These are phyloP conservation scores for Pterocles gutturalis DNA, from an alignment of 2,113 vertebrate genomes.

Conservation along the genomic window DNA sequence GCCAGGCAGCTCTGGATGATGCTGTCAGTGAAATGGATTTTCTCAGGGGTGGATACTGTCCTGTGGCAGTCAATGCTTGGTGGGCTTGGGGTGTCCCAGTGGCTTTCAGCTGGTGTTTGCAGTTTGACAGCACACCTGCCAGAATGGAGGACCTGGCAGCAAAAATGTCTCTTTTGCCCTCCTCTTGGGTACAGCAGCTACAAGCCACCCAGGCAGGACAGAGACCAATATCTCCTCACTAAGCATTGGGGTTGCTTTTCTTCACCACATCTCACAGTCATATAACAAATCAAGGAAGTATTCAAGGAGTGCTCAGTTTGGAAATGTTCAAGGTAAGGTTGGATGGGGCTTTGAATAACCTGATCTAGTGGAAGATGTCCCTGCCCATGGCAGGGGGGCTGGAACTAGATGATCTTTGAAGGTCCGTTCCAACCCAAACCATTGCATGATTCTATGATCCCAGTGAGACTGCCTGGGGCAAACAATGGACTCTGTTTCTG, in stretches of 20 bases:
- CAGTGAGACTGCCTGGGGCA: background rate
- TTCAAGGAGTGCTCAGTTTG: background rate
- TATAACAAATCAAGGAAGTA: background rate
- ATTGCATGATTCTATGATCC: background rate
- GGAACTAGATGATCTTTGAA: too few species aligned
- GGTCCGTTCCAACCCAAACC: background rate
- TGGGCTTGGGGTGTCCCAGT: background rate
- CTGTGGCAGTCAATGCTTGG: background rate
- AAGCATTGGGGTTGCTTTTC: background rate
- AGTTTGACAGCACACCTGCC: background rate
- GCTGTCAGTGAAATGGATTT: background rate
- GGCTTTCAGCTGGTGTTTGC: background rate
- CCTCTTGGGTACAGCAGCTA: background rate
- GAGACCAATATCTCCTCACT: background rate
- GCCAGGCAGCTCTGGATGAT: background rate
- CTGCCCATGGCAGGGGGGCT: too few species aligned
- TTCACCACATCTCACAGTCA: background rate
- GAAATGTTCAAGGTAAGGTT: background rate
- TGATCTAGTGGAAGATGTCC: too few species aligned
- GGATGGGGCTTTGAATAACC: background rate
- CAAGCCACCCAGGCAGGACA: rapidly evolving
- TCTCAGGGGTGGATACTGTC: background rate
- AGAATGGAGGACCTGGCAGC: background rate
- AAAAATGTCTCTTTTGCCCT: background rate
- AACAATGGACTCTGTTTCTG: background rate